Evolutionary conservation across 2,888 invertebrate genomes (phyloP), one percentile per base, ranked within the genome.

Genomic region (Keiferia lycopersicella): DNA sequence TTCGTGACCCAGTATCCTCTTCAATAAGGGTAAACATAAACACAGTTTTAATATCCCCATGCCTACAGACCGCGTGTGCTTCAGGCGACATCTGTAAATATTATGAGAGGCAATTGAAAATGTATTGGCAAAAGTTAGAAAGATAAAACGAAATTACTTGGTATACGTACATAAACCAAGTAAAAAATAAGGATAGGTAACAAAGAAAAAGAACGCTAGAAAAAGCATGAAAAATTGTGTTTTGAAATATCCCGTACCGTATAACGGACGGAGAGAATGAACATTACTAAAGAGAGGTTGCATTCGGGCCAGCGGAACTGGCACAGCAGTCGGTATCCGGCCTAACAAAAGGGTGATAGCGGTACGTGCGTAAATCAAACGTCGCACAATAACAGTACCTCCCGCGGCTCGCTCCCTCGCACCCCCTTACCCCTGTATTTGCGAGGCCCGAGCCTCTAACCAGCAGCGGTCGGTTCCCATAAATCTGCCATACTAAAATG

Each of bases 311-410:
- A 75, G 78, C 86, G 85, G 86, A 86, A 87, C 84, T 83, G 83
- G 86, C 83, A 87, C 86, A 87, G 84, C 86, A 88, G 87, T 84
- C 84, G 83, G 88, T 85, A 86, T 87, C 85, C 87, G 84, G 81
- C 79, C 84, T 83, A 88, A 91, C 91, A 91, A 90, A 88, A 88
- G 91, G 90, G 88, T 88, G 90, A 90, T 89, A 89, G 88, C 89
- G 85, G 86, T 87, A 81, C 87, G 87, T 90, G 88, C 89, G 90
- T 91, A 91, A 91, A 91, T 91, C 91, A 91, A 90, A 88, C 87
- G 88, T 87, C 87, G 87, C 81, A 91, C 89, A 91, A 91, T 91
- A 90, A 88, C 89, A 87, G 84, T 77, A 76, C 84, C 88, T 80
- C 85, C 87, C 86, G 81, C 80, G 74, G 73, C 73, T 78, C 81